phyloP scores from a whole-genome alignment of 2,113 vertebrate genomes.

The Ancistrus triradiatus region DNA sequence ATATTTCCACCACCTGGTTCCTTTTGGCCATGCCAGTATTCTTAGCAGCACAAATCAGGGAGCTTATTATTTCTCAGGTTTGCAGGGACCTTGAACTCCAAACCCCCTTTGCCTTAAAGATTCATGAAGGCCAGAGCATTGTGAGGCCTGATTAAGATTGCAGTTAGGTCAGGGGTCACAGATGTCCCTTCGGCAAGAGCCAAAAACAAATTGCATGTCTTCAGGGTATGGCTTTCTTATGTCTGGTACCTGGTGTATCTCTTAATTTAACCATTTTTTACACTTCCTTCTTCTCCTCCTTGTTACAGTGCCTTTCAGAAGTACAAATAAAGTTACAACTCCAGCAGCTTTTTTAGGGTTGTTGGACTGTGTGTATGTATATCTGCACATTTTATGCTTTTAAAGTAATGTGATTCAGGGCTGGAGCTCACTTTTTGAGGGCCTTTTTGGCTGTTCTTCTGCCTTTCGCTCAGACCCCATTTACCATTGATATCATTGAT shows the following conservation, averaged over 20 bases:
- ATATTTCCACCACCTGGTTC: conserved; percentile 37
- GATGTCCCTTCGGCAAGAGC: conserved; percentile 61
- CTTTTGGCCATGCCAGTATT: conserved; percentile 53
- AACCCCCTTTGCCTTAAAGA: conserved; percentile 64
- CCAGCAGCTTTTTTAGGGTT: no score
- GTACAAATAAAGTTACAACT: neutral
- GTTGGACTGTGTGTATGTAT: no score
- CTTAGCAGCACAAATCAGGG: conserved; percentile 66
- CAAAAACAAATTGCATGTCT: conserved; percentile 66
- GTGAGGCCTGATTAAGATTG: conserved; percentile 57
- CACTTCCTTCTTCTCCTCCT: neutral
- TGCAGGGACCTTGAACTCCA: conserved; percentile 65
- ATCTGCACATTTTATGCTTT: no score
- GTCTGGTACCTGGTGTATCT: conserved; percentile 25
- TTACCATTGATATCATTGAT: no score
- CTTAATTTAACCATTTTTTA: conserved; percentile 25
- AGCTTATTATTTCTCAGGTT: conserved; percentile 69
- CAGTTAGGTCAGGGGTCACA: conserved; percentile 58
- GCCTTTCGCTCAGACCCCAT: no score
- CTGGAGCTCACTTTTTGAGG: no score
- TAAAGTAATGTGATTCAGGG: no score
- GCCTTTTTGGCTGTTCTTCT: no score
- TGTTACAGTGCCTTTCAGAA: neutral
- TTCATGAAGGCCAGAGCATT: conserved; percentile 63
- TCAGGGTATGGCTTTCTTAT: conserved; percentile 44